Evolutionary conservation across 2,113 vertebrate genomes (phyloP).

Genomic region (Cynocephalus volans): DNA sequence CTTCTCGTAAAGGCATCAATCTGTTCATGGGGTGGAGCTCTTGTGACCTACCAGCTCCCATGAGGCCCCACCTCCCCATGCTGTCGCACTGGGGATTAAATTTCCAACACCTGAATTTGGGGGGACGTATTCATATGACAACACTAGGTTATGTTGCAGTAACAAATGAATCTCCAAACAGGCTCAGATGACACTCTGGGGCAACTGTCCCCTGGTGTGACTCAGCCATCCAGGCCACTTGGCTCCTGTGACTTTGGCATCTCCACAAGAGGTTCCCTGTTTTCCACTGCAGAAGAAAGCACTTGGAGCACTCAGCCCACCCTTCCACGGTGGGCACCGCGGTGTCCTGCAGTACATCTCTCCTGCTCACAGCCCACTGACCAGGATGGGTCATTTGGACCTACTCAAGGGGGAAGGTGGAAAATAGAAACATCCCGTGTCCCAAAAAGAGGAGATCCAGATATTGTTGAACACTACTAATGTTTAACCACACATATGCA

Average conservation of each 20-base stretch:
- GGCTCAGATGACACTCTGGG: background rate
- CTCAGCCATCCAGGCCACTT: background rate
- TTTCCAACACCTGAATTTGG: background rate
- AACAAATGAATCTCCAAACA: background rate
- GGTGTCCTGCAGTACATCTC: rapidly evolving
- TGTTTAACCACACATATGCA: background rate
- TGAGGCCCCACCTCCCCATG: background rate
- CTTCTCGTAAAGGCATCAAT: background rate
- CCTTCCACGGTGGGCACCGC: rapidly evolving
- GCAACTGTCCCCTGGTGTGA: too few species aligned
- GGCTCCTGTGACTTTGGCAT: background rate
- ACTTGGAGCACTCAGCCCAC: rapidly evolving
- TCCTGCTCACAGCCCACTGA: background rate
- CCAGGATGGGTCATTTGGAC: background rate
- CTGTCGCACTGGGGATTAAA: background rate
- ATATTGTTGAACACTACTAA: background rate
- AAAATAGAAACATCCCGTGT: background rate
- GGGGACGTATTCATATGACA: background rate
- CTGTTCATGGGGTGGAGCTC: background rate
- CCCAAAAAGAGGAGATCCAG: background rate
- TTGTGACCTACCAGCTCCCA: too few species aligned
- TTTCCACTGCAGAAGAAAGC: background rate
- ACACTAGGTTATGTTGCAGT: background rate
- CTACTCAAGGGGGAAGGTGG: background rate
- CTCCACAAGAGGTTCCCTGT: rapidly evolving